These are phyloP conservation scores for Ceratothoa steindachneri DNA, from an alignment of 2,888 invertebrate genomes.

Conservation along the genomic window DNA sequence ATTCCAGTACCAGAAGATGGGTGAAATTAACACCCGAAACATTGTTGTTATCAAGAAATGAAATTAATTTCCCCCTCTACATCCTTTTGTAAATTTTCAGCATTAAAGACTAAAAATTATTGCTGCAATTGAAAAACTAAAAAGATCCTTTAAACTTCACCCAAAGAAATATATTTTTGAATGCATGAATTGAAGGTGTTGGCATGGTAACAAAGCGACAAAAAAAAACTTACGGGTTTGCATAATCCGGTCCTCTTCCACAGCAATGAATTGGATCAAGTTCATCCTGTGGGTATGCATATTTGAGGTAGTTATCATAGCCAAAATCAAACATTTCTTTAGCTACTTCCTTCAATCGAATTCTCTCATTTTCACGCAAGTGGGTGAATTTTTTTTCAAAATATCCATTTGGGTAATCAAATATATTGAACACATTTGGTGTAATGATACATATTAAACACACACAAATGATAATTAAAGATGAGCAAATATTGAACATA, in stretches of 20 bases:
- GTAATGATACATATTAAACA: neutral
- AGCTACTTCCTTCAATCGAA: conserved; percentile 52
- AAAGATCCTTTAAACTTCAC: too few relatives aligned
- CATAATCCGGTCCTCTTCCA: conserved; percentile 62
- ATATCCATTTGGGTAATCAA: conserved; percentile 25
- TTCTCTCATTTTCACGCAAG: conserved; percentile 32
- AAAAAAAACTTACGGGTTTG: conserved; percentile 61
- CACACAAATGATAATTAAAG: neutral
- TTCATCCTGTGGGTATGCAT: conserved; percentile 63
- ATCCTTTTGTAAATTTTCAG: too few relatives aligned
- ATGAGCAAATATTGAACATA: neutral
- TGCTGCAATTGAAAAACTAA: too few relatives aligned
- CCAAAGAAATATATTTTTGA: too few relatives aligned
- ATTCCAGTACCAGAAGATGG: too few relatives aligned
- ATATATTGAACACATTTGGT: conserved; percentile 38
- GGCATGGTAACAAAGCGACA: too few relatives aligned
- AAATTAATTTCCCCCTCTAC: too few relatives aligned
- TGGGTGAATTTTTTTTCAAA: conserved; percentile 39
- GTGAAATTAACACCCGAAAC: too few relatives aligned
- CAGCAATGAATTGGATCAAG: conserved; percentile 62
- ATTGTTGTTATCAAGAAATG: too few relatives aligned
- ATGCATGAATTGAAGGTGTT: too few relatives aligned
- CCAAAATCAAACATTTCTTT: conserved; percentile 60
- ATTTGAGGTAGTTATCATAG: conserved; percentile 62
- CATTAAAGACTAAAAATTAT: too few relatives aligned